Evolutionary conservation across 2,113 vertebrate species (phyloP).

Genomic region (Antechinus stuartii): DNA sequence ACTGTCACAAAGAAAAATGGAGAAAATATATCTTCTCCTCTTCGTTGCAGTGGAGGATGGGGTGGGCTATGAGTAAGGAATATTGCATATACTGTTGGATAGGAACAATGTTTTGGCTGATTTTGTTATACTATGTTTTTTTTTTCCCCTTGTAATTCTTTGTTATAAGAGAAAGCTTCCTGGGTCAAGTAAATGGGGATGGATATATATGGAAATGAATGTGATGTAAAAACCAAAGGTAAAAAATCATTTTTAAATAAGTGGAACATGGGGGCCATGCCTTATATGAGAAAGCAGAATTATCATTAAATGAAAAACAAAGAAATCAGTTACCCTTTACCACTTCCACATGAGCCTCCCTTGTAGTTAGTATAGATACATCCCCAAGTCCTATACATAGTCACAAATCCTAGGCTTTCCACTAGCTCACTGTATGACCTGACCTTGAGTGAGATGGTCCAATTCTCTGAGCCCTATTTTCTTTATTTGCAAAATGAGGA

Average conservation of each 20-base stretch:
- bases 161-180: not conserved
- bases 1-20: not conserved
- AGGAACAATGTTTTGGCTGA: not conserved
- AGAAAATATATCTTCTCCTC: not conserved
- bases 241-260: not conserved
- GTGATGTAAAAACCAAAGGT: not conserved
- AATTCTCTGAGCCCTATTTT: slow-evolving; percentile 36
- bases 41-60: not conserved
- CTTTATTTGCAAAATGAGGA: slow-evolving; percentile 23
- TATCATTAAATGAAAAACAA: not conserved
- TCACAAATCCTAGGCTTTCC: not conserved
- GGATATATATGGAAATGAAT: not conserved
- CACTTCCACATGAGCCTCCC: not conserved
- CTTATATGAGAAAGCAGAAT: not conserved
- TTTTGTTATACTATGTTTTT: not conserved
- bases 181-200: not conserved
- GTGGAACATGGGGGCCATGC: not conserved
- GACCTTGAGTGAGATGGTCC: not conserved
- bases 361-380: not conserved
- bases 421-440: not conserved
- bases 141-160: not conserved
- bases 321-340: accelerated
- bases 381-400: not conserved
- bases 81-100: not conserved
- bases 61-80: not conserved